Base-by-base conservation (phyloP, 2,113 vertebrate species). In the Psettodes erumei region DNA sequence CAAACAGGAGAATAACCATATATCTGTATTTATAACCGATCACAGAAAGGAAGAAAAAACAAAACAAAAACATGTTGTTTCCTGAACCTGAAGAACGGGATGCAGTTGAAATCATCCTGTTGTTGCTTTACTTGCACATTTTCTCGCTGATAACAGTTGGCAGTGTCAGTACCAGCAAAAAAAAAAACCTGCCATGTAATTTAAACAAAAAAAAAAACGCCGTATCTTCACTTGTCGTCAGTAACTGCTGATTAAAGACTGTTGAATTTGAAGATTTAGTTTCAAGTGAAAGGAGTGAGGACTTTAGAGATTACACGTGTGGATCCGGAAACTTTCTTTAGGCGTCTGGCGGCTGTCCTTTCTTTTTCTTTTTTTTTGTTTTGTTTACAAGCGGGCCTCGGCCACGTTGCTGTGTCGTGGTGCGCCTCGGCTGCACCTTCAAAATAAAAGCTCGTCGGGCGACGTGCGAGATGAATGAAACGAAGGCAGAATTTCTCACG, bases 1-100 rank as follows among this genome's bases (percentile, higher is more conserved):
- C 81, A 62, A 87, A 86, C 58, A 85, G 83, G 71, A 86, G 66
- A 85, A 85, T 80, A 84, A 88, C 79, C 68, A 75, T 85, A 80
- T 66, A 77, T 70, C 47, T 79, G 78, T 84, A 80, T 64, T 79
- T 72, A 60, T 56, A 32, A 45, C 50, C 48, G 65, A 18, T 40
- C 18, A 28, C 23, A 35, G 40, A 12, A 50, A 8, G n/a, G n/a
- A n/a, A n/a, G n/a, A 19, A 28, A 62, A 32, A 8, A 54, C 5
- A 4, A 38, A 53, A 23, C 3, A 40, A 23, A 37, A 6, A 50
- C 27, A 1, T 3, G 15, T 5, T 12, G 12, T 71, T 71, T 45
- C 30, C 56, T 76, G 45, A 63, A 53, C 43, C 33, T 32, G 53
- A 69, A 43, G 65, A 69, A 70, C 35, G 55, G 43, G 30, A 82